phyloP scores from a whole-genome alignment of 2,888 invertebrate genomes.

The Nemapogon koenigi region DNA sequence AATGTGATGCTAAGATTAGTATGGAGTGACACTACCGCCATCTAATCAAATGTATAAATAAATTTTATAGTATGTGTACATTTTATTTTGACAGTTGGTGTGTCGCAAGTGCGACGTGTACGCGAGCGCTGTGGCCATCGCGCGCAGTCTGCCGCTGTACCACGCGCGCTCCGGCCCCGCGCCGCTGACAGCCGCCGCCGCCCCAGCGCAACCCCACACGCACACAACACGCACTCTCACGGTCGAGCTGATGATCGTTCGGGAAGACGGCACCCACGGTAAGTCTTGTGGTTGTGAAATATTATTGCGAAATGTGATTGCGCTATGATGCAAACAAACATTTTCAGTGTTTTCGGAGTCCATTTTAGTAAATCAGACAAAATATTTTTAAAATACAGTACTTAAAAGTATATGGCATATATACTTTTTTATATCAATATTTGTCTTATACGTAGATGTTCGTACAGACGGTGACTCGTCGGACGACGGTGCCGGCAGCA shows the following conservation, averaged over 20 bases:
- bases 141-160: constrained; percentile 81
- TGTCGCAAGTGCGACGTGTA: constrained; percentile 79
- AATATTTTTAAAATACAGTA: no score
- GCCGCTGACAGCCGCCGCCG: constrained; percentile 29
- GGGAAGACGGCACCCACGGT: constrained; percentile 25
- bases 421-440: no score
- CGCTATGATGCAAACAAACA: no score
- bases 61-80: no score
- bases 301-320: no score
- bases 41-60: no score
- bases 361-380: no score
- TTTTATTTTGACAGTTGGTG: constrained; percentile 62
- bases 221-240: constrained; percentile 23
- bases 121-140: constrained; percentile 82
- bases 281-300: constrained; percentile 14
- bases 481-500: constrained; percentile 29
- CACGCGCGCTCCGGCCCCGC: constrained; percentile 33
- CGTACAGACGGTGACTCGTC: constrained; percentile 4
- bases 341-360: no score
- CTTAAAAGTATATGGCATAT: no score
- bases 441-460: no score
- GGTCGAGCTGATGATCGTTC: constrained; percentile 35
- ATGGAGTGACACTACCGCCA: no score
- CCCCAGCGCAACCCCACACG: constrained; percentile 29
- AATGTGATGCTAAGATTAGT: no score